Evolutionary conservation across 37 sponge, comb jelly and placozoan genomes (phyloP), one percentile per base, ranked within the genome.

Genomic region (Aplysina aerophoba): DNA sequence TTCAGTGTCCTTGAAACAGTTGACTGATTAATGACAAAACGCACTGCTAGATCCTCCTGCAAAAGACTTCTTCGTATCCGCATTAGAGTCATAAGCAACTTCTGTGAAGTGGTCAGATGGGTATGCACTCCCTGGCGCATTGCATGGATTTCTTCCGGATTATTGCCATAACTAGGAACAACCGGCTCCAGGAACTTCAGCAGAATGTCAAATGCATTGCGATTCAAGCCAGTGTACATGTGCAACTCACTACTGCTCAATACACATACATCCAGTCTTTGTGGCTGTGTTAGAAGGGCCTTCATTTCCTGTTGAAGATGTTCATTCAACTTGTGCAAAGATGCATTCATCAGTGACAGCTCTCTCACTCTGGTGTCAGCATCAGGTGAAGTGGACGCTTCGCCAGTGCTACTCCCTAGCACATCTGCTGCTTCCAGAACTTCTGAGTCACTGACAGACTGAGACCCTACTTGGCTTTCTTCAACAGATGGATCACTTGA

Each of bases 1-100:
- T 65, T 83, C 53, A 83, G 68, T 22, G 68, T 83, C n/a, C 84
- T 22, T 17, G 84, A 83, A 67, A 83, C 84, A 4, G 84, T 67
- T 31, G 59, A 55, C 69, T 83, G 84, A 22, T 67, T 54, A 34
- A 83, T 55, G 21, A 55, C 54, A 67, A 83, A 83, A 16, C 84
- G 67, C n/a, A 64, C 50, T 37, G 69, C 66, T 30, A 83, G 58
- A 65, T 83, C 84, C 53, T 37, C 55, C 66, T 83, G 84, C 24
- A 56, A 44, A 44, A 83, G 34, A 37, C 58, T 61, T n/a, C 24
- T 22, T 34, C 84, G 68, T n/a, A 83, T 64, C 37, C 68, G 40
- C 84, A 83, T 83, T 17, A 83, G 68, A 50, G 58, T 56, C 40
- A 83, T 31, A 16, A 83, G 40, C 66, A 83, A 61, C 54, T 65